phyloP scores from a whole-genome alignment of 2,113 vertebrate genomes.

The Pedetes capensis region DNA sequence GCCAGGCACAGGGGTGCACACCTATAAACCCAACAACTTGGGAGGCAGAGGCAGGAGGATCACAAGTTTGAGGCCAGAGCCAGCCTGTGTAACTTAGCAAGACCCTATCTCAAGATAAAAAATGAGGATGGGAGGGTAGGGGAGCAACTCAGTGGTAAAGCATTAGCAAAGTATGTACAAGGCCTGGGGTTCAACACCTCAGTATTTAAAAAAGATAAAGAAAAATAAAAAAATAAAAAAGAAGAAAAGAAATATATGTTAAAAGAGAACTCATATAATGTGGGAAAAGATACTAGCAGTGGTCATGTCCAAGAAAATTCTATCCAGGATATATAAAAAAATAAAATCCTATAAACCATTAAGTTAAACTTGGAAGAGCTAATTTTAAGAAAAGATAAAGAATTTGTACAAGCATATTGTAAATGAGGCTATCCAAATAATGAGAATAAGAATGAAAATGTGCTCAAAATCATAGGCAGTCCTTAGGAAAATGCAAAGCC shows the following conservation, averaged over 20 bases:
- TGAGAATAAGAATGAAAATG: constrained; percentile 20
- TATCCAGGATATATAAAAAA: background rate
- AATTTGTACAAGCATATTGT: background rate
- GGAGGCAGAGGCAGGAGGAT: no score
- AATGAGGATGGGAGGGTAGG: no score
- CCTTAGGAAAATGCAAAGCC: constrained; percentile 41
- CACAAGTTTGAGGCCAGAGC: no score
- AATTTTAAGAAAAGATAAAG: background rate
- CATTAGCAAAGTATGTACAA: no score
- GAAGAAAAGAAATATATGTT: background rate
- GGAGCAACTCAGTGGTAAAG: no score
- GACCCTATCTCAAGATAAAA: no score
- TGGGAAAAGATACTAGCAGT: background rate
- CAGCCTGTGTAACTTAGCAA: no score
- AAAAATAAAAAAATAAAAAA: background rate
- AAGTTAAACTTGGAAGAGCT: background rate
- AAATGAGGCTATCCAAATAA: background rate
- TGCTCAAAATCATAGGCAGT: background rate
- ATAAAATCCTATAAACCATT: background rate
- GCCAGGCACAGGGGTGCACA: no score
- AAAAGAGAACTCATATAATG: background rate
- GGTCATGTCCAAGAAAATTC: background rate
- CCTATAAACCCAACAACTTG: no score
- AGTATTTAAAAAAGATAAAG: background rate
- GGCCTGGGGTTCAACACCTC: no score